Percentiles rank a stretch among this genome's conserved stretches.
Evolutionary conservation across 2,888 invertebrate genomes (phyloP).

Genomic region (Drosophila recens): DNA sequence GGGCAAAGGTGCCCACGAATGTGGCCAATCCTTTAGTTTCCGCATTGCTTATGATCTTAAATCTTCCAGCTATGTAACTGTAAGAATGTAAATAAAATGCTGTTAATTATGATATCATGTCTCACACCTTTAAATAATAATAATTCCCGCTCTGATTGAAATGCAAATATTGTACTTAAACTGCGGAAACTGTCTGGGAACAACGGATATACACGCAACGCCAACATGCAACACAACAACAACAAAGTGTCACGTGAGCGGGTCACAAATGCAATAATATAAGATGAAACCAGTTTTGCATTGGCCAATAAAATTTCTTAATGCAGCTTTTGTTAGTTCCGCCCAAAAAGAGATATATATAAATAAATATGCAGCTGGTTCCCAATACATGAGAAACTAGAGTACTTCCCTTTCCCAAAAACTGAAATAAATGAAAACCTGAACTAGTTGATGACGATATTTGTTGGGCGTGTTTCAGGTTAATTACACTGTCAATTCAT

Average conservation of each 20-base stretch:
- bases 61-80: constrained; percentile 94
- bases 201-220: constrained; percentile 11
- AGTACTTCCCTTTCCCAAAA: constrained; percentile 41
- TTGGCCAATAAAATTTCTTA: constrained; percentile 22
- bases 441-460: constrained; percentile 18
- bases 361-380: constrained; percentile 12
- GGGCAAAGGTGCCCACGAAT: constrained; percentile 96
- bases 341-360: constrained; percentile 9
- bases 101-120: constrained; percentile 3
- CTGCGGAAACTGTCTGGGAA: constrained; percentile 29
- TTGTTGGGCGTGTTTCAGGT: constrained; percentile 4
- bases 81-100: background rate
- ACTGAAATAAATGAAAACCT: constrained; percentile 7
- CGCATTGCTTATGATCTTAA: constrained; percentile 92
- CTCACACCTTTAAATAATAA: constrained; percentile 23
- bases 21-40: constrained; percentile 96
- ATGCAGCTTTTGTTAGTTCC: constrained; percentile 18
- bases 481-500: constrained; percentile 1
- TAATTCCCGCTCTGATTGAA: constrained; percentile 18
- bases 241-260: constrained; percentile 27
- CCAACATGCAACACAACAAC: constrained; percentile 20
- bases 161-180: constrained; percentile 23
- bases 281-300: constrained; percentile 41
- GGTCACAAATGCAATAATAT: constrained; percentile 8
- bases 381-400: constrained; percentile 11